These are phyloP conservation scores for Engystomops pustulosus DNA, from an alignment of 2,113 vertebrate genomes.

Conservation along the genomic window DNA sequence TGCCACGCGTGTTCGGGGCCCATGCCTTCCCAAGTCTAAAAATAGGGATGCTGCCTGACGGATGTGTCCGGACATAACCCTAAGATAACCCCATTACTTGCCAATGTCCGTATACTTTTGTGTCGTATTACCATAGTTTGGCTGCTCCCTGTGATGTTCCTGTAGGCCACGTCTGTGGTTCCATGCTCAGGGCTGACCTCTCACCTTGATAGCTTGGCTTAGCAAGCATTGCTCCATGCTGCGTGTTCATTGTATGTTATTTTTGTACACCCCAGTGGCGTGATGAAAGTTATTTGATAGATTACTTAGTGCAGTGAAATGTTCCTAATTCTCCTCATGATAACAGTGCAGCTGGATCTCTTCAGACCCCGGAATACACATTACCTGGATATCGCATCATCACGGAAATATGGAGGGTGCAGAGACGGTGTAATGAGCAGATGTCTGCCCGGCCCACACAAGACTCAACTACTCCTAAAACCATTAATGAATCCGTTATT, in stretches of 20 bases:
- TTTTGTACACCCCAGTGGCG: background rate
- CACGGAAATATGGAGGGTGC: background rate
- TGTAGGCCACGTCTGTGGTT: too few relatives aligned
- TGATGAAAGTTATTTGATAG: conserved; percentile 10
- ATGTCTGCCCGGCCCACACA: background rate
- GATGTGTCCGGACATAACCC: too few relatives aligned
- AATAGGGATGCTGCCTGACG: too few relatives aligned
- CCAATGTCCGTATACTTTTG: too few relatives aligned
- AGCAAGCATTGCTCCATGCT: background rate
- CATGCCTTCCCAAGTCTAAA: too few relatives aligned
- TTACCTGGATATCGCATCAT: background rate
- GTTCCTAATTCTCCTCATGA: conserved; percentile 22
- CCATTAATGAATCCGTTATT: too few relatives aligned
- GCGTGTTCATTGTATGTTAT: background rate
- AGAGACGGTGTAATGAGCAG: conserved; percentile 7
- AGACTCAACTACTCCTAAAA: too few relatives aligned
- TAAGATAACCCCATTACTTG: too few relatives aligned
- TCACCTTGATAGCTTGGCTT: too few relatives aligned
- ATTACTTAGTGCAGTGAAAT: conserved; percentile 41
- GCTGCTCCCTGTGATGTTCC: too few relatives aligned
- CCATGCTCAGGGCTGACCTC: background rate
- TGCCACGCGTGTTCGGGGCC: too few relatives aligned
- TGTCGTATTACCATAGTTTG: too few relatives aligned
- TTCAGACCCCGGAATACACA: background rate
- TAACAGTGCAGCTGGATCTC: conserved; percentile 11